Evolutionary conservation across 2,888 invertebrate genomes (phyloP).

Genomic region (Sarcophaga variegata): DNA sequence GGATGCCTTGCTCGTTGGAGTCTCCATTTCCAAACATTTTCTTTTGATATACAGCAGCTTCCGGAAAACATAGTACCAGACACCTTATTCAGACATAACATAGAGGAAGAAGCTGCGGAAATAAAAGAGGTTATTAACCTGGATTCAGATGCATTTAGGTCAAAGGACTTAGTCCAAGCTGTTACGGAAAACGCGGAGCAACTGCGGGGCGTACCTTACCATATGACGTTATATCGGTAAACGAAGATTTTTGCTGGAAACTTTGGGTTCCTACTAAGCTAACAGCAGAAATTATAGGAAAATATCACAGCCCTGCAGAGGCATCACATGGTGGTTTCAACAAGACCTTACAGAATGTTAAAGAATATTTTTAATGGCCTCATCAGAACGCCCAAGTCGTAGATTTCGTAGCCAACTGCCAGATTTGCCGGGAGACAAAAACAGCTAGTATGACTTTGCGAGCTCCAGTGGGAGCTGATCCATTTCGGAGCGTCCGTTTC

Average conservation of each 20-base stretch:
- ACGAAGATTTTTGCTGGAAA: too few species aligned
- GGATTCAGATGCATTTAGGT: too few species aligned
- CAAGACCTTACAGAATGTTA: neutral
- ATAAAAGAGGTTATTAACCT: neutral
- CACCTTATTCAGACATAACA: neutral
- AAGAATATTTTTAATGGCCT: neutral
- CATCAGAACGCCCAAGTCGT: neutral
- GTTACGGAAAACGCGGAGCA: too few species aligned
- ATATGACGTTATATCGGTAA: too few species aligned
- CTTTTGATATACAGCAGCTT: neutral
- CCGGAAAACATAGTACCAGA: neutral
- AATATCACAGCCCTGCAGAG: neutral
- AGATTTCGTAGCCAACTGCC: constrained; percentile 12
- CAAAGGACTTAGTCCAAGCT: too few species aligned
- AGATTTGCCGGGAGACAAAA: constrained; percentile 28
- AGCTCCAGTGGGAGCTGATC: constrained; percentile 47
- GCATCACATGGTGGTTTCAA: neutral
- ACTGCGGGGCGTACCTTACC: too few species aligned
- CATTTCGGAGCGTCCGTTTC: constrained; percentile 36
- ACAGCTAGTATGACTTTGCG: constrained; percentile 34
- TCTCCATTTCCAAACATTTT: neutral
- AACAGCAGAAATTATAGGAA: neutral
- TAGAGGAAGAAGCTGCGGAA: neutral
- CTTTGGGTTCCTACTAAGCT: too few species aligned
- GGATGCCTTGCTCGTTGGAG: neutral